Evolutionary conservation across 2,797 vertebrate genomes (phyloP), one percentile per base, ranked within the genome.

Genomic region (Borostomias antarcticus): DNA sequence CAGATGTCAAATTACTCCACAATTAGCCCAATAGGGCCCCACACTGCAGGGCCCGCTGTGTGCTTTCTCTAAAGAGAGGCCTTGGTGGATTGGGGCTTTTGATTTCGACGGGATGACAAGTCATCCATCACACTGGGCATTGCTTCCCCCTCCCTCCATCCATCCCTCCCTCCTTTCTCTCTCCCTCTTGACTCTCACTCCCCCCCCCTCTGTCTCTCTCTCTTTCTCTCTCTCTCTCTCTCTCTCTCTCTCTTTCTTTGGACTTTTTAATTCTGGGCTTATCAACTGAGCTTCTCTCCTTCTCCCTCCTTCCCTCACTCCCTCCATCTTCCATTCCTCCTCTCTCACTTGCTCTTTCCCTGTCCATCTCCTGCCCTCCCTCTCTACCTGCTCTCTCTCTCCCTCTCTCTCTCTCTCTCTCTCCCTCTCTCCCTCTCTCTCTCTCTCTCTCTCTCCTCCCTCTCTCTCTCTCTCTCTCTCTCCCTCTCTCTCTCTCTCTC

Each of bases 1-100:
- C 85, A 89, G 83, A 90, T 89, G 85, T 89, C 84, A 88, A 90
- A 91, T 89, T 85, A 87, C 84, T 86, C 82, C 75, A 87, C 83
- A 90, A 89, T 90, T 89, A 90, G 57, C 70, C 77, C 83, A 76
- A 74, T 77, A 79, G 83, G 77, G n/a, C 57, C 30, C 77, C 84
- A 75, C 79, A 71, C 79, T 78, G 80, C 83, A 81, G 51, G 71
- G 74, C 72, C n/a, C 74, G n/a, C n/a, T n/a, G n/a, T n/a, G n/a
- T n/a, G n/a, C n/a, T n/a, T n/a, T n/a, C n/a, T n/a, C n/a, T n/a
- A n/a, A 78, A 78, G n/a, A 72, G 73, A 73, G 68, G 51, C 64
- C 66, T 82, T 69, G 74, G 70, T 69, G 69, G 78, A 82, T 79
- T 82, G n/a, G 70, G 76, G 71, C 81, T 86, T 85, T 85, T 85